Evolutionary conservation across 1,140 invertebrate genomes (phyloP), one percentile per base, ranked within the genome.

Genomic region (Aphelinus atriplicis): DNA sequence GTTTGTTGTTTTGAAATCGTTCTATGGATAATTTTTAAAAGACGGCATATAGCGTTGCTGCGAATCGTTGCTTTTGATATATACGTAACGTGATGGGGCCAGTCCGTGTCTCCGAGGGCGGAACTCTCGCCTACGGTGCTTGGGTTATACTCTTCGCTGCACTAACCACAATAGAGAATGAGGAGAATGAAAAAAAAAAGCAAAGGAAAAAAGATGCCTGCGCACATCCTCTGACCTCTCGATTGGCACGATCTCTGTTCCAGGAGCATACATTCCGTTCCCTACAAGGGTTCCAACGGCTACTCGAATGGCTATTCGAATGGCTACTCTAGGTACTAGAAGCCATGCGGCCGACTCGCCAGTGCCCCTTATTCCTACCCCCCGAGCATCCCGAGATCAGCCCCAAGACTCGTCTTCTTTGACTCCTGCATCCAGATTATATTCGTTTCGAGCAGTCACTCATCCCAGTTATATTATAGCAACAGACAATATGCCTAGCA

Each of bases 241-340:
- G 83, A 82, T 86, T 86, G 84, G 80, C 75, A 83, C 82, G 77
- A 86, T 88, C 83, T 88, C 81, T 88, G 86, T 88, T 88, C 85
- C 86, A 88, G 87, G 85, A 88, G 87, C 85, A 88, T 88, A 88
- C 87, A 88, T 81, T 88, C 86, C 82, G 86, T 88, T 85, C 85
- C 86, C 81, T 87, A 86, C 87, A 88, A 88, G 85, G 86, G 87
- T 81, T 88, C 87, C 85, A 88, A 88, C 86, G 86, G 87, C 84
- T 88, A 87, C 85, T 86, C 86, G 79, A 88, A 88, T 84, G 86
- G 87, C 84, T 88, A 87, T 86, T 87, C 87, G 81, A 88, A 86
- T 86, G 85, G 87, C 83, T 88, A 87, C 86, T 87, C 86, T 87
- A 88, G 86, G 86, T 88, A 88, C 82, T 88, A 88, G 85, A 85